Evolutionary conservation across 2,888 invertebrate genomes (phyloP).

Genomic region (Willowsia nigromaculata): DNA sequence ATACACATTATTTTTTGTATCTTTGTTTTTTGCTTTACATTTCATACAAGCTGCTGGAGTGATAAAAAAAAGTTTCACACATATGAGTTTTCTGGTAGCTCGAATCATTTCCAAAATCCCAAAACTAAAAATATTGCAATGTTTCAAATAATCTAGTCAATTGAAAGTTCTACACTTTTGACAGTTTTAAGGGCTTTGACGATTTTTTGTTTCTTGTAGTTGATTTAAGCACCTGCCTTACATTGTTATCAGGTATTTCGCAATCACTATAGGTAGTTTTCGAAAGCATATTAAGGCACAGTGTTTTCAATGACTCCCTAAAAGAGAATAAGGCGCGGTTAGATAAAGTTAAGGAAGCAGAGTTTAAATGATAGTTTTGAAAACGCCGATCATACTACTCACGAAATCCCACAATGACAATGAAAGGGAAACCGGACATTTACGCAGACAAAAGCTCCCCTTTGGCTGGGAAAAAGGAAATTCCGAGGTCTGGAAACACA

Average conservation of each 20-base stretch:
- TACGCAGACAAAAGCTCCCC: constrained; percentile 31
- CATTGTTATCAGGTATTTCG: background rate
- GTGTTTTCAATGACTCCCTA: background rate
- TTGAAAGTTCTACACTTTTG: constrained; percentile 60
- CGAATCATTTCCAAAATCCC: constrained; percentile 5
- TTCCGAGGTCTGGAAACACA: background rate
- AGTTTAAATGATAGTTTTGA: background rate
- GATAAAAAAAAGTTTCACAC: background rate
- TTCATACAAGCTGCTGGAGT: background rate
- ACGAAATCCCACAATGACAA: constrained; percentile 25
- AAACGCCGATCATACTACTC: background rate
- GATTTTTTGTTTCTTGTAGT: constrained; percentile 51
- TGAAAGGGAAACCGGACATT: constrained; percentile 56
- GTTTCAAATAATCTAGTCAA: constrained; percentile 23
- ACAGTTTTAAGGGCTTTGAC: constrained; percentile 43
- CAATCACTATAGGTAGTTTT: background rate
- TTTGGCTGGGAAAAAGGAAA: background rate
- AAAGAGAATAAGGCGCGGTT: background rate
- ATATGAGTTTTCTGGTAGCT: constrained; percentile 1
- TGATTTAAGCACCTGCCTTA: background rate
- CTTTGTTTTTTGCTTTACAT: constrained; percentile 40
- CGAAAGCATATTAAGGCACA: background rate
- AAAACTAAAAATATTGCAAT: background rate
- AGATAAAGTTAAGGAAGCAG: background rate
- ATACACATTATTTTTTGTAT: constrained; percentile 41